phyloP scores from a whole-genome alignment of 2,797 vertebrate genomes.

The Syncerus caffer region DNA sequence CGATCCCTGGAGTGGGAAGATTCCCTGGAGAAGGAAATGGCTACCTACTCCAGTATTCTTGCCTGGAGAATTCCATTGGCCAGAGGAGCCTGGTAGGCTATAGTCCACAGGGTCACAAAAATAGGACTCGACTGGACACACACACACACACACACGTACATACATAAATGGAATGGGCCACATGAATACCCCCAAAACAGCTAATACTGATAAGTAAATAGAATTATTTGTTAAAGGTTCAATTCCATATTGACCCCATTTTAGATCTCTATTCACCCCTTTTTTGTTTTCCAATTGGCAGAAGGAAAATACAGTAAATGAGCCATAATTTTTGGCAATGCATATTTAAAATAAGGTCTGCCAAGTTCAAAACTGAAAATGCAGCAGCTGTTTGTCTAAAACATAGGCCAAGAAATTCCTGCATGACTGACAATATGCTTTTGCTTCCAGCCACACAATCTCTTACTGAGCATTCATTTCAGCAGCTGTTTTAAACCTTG shows the following conservation, averaged over 20 bases:
- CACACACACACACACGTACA: not conserved
- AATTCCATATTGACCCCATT: not conserved
- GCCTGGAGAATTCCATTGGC: not conserved
- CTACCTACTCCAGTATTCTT: not conserved
- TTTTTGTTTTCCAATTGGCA: conserved; percentile 26
- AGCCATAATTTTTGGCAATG: conserved; percentile 53
- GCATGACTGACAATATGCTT: conserved; percentile 30
- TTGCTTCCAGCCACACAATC: not conserved
- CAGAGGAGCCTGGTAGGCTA: not conserved
- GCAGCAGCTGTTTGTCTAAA: conserved; percentile 56
- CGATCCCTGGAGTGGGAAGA: not conserved
- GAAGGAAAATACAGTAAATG: conserved; percentile 39
- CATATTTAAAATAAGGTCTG: conserved; percentile 54
- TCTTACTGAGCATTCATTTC: conserved; percentile 38
- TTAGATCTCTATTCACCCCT: conserved; percentile 10
- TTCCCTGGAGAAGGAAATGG: not conserved
- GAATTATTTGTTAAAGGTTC: conserved; percentile 24
- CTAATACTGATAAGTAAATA: conserved; percentile 14
- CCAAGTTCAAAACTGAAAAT: conserved; percentile 66
- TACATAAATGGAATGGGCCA: not conserved
- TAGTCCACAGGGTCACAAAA: not conserved
- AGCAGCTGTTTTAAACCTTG: conserved; percentile 38
- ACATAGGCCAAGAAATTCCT: conserved; percentile 44
- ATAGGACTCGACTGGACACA: not conserved
- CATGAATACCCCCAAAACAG: not conserved